Evolutionary conservation across 2,888 invertebrate genomes (phyloP).

Genomic region (Sinotaia quadrata): DNA sequence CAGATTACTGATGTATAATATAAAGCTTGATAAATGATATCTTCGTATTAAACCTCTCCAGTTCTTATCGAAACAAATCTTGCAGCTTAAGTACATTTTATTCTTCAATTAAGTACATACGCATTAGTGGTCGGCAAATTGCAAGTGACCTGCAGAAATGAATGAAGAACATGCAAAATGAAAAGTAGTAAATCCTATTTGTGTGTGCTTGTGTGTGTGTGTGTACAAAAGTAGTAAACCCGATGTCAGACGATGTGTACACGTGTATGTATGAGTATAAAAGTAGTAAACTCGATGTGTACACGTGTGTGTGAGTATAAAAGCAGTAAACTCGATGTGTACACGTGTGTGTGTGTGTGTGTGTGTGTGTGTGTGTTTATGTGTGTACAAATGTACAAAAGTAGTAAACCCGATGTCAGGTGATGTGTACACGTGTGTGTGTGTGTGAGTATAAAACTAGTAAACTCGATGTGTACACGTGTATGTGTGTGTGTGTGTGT

Average conservation of each 20-base stretch:
- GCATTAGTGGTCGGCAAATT: no score
- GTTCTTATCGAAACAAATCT: no score
- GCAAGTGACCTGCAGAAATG: no score
- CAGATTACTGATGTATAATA: no score
- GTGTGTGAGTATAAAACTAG: conserved; percentile 12
- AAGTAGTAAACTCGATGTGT: background rate
- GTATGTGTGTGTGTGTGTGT: background rate
- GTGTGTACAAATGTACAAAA: no score
- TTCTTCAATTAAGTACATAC: no score
- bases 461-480: background rate
- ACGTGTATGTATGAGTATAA: background rate
- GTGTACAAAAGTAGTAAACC: background rate
- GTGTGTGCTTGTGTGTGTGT: background rate
- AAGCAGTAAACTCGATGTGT: background rate
- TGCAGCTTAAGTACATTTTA: no score
- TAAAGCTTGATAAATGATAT: no score
- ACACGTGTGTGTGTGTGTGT: background rate
- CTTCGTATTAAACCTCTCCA: no score
- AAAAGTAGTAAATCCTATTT: no score
- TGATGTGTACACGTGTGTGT: background rate
- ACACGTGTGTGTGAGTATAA: background rate
- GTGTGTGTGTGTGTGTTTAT: background rate
- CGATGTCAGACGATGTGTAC: background rate
- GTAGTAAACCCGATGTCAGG: no score
- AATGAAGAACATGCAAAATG: no score